Percentiles rank a stretch among this genome's conserved stretches.
Conservation (phyloP, 2,113 vertebrate species). For the Zosterops borbonicus region DNA sequence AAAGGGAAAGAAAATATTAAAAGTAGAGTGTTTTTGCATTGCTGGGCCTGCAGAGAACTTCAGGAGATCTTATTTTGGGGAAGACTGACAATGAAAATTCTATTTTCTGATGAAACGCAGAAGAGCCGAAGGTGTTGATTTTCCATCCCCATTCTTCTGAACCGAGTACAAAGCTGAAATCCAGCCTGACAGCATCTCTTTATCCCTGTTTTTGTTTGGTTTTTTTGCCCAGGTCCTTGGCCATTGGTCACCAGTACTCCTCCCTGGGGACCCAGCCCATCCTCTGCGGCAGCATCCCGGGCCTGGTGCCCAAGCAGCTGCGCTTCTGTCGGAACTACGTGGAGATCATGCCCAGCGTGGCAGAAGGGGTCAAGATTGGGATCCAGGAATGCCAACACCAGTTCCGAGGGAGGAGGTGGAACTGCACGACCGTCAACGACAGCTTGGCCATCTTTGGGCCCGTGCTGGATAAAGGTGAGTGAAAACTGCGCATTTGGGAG, state of each 20-base stretch:
- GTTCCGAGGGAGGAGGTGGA: slow-evolving; percentile 95
- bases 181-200: background rate
- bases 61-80: background rate
- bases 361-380: slow-evolving; percentile 91
- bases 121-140: background rate
- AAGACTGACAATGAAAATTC: background rate
- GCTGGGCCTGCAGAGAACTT: background rate
- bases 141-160: background rate
- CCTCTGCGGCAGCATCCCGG: slow-evolving; percentile 92
- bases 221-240: slow-evolving; percentile 83
- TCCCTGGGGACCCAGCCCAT: slow-evolving; percentile 90
- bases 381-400: slow-evolving; percentile 97
- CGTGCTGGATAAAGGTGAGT: slow-evolving; percentile 93
- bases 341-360: slow-evolving; percentile 98
- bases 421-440: slow-evolving; percentile 92
- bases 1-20: background rate
- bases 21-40: background rate
- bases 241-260: slow-evolving; percentile 91
- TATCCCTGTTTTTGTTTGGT: background rate
- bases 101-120: accelerated
- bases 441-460: slow-evolving; percentile 96
- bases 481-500: accelerated
- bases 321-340: slow-evolving; percentile 97
- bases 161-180: background rate
- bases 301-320: slow-evolving; percentile 95